Percentiles rank a stretch among this genome's conserved stretches.
These are phyloP conservation scores for Cheirogaleus major DNA, from an alignment of 2,797 vertebrate genomes.

Conservation along the genomic window DNA sequence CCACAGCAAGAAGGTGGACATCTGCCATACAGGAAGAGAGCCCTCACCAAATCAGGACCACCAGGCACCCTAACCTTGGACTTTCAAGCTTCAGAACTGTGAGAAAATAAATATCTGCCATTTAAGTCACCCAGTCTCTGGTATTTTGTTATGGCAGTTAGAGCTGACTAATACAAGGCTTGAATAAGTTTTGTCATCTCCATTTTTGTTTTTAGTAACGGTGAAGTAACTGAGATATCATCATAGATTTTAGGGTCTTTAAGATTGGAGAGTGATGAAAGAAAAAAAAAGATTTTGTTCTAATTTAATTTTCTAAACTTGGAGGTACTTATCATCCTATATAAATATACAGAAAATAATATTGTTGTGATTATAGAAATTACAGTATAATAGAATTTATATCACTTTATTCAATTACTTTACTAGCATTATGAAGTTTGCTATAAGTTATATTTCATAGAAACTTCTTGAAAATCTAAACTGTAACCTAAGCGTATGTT, in stretches of 20 bases:
- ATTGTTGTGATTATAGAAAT: not conserved
- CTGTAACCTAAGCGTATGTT: not conserved
- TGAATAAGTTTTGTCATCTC: not conserved
- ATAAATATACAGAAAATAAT: not conserved
- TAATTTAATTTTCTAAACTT: not conserved
- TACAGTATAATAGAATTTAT: not conserved
- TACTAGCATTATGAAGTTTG: not conserved
- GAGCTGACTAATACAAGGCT: not conserved
- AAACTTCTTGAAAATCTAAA: not conserved
- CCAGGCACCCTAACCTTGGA: not conserved
- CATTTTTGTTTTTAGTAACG: not conserved
- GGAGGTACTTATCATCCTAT: not conserved
- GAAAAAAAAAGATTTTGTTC: not conserved
- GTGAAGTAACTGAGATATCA: not conserved
- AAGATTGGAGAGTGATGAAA: not conserved
- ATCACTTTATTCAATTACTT: not conserved
- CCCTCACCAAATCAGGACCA: not conserved
- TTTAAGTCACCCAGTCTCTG: not conserved
- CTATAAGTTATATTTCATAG: not conserved
- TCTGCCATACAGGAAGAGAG: not conserved
- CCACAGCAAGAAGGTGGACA: not conserved
- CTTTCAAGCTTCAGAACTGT: not conserved
- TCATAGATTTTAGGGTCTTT: not conserved
- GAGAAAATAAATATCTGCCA: not conserved
- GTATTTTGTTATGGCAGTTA: not conserved